These are phyloP conservation scores for Geotrypetes seraphini DNA, from an alignment of 2,797 vertebrate genomes.

Conservation along the genomic window DNA sequence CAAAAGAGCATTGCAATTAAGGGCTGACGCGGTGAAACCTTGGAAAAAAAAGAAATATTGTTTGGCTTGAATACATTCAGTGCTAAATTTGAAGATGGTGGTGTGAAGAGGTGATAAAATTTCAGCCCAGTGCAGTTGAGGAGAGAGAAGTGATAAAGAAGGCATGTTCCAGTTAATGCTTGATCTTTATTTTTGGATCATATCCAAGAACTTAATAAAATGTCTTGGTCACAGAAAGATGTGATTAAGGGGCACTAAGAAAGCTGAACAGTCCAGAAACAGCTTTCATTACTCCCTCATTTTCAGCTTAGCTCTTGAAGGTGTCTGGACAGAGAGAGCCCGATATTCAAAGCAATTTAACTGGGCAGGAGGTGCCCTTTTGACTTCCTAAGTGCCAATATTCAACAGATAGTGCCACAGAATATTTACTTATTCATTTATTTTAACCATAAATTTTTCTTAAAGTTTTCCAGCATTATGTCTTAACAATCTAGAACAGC, in stretches of 20 bases:
- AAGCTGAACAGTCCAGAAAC: not conserved
- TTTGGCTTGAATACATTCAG: not conserved
- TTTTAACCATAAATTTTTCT: too few relatives aligned
- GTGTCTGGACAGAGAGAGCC: too few relatives aligned
- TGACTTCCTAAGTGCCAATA: too few relatives aligned
- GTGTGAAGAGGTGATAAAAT: slow-evolving; percentile 8
- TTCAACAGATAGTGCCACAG: too few relatives aligned
- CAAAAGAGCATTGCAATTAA: too few relatives aligned
- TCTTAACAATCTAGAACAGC: too few relatives aligned
- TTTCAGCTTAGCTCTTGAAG: not conserved
- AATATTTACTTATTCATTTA: too few relatives aligned
- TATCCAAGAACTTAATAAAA: not conserved
- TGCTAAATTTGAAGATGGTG: not conserved
- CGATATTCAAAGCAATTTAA: too few relatives aligned
- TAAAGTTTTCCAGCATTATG: too few relatives aligned
- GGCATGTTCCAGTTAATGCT: not conserved
- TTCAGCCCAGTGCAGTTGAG: not conserved
- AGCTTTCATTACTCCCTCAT: not conserved
- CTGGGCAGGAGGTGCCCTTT: too few relatives aligned
- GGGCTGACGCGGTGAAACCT: too few relatives aligned
- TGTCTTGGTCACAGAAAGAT: not conserved
- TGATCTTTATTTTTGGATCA: slow-evolving; percentile 8
- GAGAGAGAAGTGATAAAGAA: not conserved
- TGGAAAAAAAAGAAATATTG: too few relatives aligned
- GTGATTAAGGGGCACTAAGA: not conserved